phyloP scores from a whole-genome alignment of 2,113 vertebrate genomes.

The Actinemys pallida region DNA sequence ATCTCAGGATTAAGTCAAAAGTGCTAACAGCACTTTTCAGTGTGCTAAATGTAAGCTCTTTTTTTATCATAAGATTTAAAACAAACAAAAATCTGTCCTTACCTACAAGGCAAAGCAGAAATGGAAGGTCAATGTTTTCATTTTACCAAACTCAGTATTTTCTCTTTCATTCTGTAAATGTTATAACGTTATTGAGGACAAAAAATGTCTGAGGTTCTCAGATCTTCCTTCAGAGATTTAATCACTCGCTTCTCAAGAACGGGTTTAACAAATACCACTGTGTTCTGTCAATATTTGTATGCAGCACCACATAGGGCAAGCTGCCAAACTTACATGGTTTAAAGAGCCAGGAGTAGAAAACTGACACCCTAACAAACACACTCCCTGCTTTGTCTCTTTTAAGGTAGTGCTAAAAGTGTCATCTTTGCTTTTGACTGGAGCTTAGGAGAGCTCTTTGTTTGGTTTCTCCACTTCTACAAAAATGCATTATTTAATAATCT shows the following conservation, averaged over 20 bases:
- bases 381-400: constrained; percentile 77
- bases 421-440: constrained; percentile 69
- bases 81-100: constrained; percentile 75
- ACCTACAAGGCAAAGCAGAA: constrained; percentile 81
- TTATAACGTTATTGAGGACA: constrained; percentile 71
- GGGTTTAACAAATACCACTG: constrained; percentile 81
- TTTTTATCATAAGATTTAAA: constrained; percentile 55
- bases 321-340: constrained; percentile 79
- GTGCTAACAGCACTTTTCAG: constrained; percentile 53
- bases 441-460: constrained; percentile 54
- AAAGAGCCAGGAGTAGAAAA: constrained; percentile 81
- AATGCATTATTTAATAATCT: constrained; percentile 58
- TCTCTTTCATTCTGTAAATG: constrained; percentile 77
- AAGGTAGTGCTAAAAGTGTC: constrained; percentile 80
- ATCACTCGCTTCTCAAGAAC: constrained; percentile 78
- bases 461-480: constrained; percentile 28
- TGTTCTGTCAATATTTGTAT: constrained; percentile 88
- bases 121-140: constrained; percentile 71
- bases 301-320: constrained; percentile 81
- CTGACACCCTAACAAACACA: constrained; percentile 81
- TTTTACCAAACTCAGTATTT: constrained; percentile 75
- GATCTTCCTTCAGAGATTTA: constrained; percentile 81
- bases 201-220: constrained; percentile 74
- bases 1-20: constrained; percentile 58
- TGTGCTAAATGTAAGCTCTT: constrained; percentile 31